Evolutionary conservation across 2,888 invertebrate genomes (phyloP).

Genomic region (Anodontia alba): DNA sequence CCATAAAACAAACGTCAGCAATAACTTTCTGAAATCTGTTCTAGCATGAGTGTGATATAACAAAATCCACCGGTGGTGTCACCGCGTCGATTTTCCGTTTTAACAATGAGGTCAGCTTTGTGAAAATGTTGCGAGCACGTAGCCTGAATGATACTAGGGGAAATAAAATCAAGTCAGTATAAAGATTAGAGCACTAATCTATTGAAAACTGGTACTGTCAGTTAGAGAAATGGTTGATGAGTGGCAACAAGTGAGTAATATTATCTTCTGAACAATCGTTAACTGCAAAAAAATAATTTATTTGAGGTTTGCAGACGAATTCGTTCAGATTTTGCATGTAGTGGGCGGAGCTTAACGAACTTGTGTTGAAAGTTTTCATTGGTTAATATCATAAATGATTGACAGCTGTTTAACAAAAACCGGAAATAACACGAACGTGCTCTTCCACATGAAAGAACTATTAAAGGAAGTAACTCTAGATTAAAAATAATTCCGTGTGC

Average conservation of each 20-base stretch:
- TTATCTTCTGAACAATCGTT: not conserved
- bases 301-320: constrained; percentile 48
- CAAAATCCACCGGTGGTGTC: constrained; percentile 11
- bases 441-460: no score
- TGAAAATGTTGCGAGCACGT: constrained; percentile 15
- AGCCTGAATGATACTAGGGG: not conserved
- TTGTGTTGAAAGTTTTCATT: not conserved
- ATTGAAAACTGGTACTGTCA: not conserved
- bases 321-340: constrained; percentile 43
- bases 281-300: not conserved
- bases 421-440: no score
- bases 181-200: not conserved
- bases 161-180: not conserved
- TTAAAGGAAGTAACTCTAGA: no score
- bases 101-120: constrained; percentile 63
- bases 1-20: constrained; percentile 22
- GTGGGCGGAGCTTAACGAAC: constrained; percentile 42
- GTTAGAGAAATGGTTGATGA: not conserved
- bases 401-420: not conserved
- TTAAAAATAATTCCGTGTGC: no score
- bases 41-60: not conserved
- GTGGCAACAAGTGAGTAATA: not conserved
- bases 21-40: not conserved
- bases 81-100: constrained; percentile 47
- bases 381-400: no score